Evolutionary conservation across 2,113 vertebrate genomes (phyloP), one percentile per base, ranked within the genome.

Genomic region (Peromyscus maniculatus): DNA sequence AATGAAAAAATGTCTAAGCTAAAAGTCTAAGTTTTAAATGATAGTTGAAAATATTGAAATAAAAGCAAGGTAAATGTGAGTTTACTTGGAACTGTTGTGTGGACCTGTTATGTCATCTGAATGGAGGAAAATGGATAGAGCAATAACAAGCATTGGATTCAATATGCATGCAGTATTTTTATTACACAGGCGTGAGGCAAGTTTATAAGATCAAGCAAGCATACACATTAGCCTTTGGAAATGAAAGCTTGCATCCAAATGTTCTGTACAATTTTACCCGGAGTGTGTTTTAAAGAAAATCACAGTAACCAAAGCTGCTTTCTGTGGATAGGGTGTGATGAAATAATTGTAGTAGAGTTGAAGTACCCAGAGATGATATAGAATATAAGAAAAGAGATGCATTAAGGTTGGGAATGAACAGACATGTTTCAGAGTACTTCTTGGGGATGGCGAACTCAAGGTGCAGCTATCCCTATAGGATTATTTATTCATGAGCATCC

Each of bases 181-280:
- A 46, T 74, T 22, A 83, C 31, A 7, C 11, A 0, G 1, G 0
- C 8, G 49, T 91, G 12, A 64, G n/a, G 3, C 22, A 74, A 2
- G 39, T 57, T 97, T 94, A 55, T 96, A 90, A 96, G 95, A 96
- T 80, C 95, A 93, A 95, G 28, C 39, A 89, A 82, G 72, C 79
- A 94, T 97, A 79, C 91, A 55, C 26, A 1, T 11, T 80, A 4
- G 17, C 6, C 95, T 98, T 97, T 80, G 89, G 84, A 97, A 96
- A 95, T 87, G 80, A 89, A 97, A 71, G 17, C 57, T 43, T 52
- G 55, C 79, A 67, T 52, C 90, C 46, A 96, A 75, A 69, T 66
- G 52, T 74, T 12, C 16, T 22, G 21, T 89, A 36, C 77, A 13
- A 15, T 79, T 97, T 96, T n/a, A 67, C 80, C 43, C 8, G 0